Evolutionary conservation across 2,113 vertebrate species (phyloP).

Genomic region (Clarias gariepinus): DNA sequence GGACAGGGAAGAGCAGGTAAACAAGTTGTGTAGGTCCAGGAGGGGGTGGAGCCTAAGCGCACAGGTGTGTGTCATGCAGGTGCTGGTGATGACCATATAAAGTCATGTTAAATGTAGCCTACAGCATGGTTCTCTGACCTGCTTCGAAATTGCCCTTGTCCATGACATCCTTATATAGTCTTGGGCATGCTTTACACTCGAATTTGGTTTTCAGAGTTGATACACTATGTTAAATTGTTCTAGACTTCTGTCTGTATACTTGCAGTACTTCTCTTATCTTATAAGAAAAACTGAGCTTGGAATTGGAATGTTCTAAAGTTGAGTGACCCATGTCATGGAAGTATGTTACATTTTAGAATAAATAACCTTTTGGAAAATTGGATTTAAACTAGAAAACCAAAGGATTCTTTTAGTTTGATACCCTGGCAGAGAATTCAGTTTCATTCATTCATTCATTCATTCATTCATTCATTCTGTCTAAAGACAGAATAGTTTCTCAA

Average conservation of each 20-base stretch:
- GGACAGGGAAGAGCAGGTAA: not conserved
- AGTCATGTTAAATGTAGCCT: not conserved
- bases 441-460: not conserved
- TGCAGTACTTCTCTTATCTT: not conserved
- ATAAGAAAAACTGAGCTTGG: too few relatives aligned
- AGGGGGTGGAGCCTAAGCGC: not conserved
- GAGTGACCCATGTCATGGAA: not conserved
- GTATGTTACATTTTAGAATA: not conserved
- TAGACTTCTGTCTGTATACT: not conserved
- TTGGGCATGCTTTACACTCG: not conserved
- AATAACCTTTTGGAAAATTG: not conserved
- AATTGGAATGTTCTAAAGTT: not conserved
- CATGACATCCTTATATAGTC: not conserved
- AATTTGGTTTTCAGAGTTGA: not conserved
- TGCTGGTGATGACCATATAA: constrained; percentile 29
- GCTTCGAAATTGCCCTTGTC: not conserved
- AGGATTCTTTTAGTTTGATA: not conserved
- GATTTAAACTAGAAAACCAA: not conserved
- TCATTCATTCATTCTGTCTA: not conserved
- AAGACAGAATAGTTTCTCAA: too few relatives aligned
- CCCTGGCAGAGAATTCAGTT: not conserved
- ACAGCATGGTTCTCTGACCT: not conserved
- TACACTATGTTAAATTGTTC: not conserved
- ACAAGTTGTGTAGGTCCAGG: constrained; percentile 9
- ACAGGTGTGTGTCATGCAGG: constrained; percentile 21